Evolutionary conservation across 1,140 invertebrate species (phyloP).

Genomic region (Cyclargus thomasi): DNA sequence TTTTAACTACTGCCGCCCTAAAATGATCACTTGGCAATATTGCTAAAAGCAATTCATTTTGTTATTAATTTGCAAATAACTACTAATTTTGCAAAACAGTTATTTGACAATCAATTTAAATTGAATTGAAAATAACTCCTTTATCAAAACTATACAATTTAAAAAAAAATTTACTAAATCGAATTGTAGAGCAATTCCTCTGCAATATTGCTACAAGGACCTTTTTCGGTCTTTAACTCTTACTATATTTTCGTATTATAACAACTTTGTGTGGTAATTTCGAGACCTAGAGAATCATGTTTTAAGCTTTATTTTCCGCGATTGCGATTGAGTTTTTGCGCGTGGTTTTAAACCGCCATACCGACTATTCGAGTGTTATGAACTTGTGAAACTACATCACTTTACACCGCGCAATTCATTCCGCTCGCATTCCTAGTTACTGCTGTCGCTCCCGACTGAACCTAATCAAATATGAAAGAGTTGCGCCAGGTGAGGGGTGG

Average conservation of each 20-base stretch:
- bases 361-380: background rate
- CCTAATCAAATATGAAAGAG: constrained; percentile 68
- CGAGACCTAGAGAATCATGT: background rate
- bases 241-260: background rate
- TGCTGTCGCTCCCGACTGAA: constrained; percentile 54
- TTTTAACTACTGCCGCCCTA: background rate
- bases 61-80: too few species aligned
- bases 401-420: constrained; percentile 15
- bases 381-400: constrained; percentile 4
- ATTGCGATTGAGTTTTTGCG: background rate
- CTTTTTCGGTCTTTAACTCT: too few species aligned
- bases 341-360: background rate
- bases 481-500: constrained; percentile 57
- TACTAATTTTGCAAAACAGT: too few species aligned
- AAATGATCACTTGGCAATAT: too few species aligned
- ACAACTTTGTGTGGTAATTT: background rate
- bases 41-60: too few species aligned
- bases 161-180: too few species aligned
- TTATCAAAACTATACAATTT: too few species aligned
- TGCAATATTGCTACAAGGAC: too few species aligned
- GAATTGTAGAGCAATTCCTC: too few species aligned
- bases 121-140: too few species aligned
- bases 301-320: background rate
- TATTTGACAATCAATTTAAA: too few species aligned
- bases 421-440: constrained; percentile 48